Base-by-base conservation (phyloP, 2,888 invertebrate species). In the Seira ritae region DNA sequence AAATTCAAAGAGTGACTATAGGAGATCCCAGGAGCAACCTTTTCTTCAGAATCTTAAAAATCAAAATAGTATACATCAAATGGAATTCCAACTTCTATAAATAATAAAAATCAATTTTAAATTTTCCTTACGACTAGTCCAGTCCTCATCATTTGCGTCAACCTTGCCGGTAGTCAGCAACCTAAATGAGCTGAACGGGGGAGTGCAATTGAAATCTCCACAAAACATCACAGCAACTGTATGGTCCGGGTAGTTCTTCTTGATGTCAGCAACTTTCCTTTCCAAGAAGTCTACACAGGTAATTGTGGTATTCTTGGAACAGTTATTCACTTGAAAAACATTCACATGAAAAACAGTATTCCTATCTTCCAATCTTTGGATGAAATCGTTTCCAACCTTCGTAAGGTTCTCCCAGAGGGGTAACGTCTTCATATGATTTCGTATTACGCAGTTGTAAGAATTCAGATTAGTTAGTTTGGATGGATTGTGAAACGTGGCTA, bases 131-230 rank as follows among this genome's bases (percentile, higher is more conserved):
- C 96, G 94, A 87, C 95, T 95, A 85, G 91, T 92, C 95, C 96
- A 97, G 90, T 96, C 96, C 19, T 92, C 91, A 86, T 94, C 93
- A 88, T 94, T 91, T 75, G 92, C 92, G 46, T 93, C 92, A 3
- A 97, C 93, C 84, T 90, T 89, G 77, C 95, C 94, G 60, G 93
- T 92, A 0, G 95, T 95, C 91, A 96, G 94, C 74, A 97, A 92
- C 89, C 95, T 93, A 91, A 94, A 96, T 89, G 97, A 94, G 0
- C 96, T 96, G 90, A 94, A 95, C 73, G 94, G 94, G 0, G 97
- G 97, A 0, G 93, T 93, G 90, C 96, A 96, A 90, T 98, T 98
- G 89, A 98, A 97, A 91, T 98, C 98, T 0, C 98, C 98, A 91
- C 96, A 96, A 88, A 97, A 93, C 78, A 98, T 91, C 0, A 97